Conservation (phyloP, 2,113 vertebrate species). For the Rostratula benghalensis region DNA sequence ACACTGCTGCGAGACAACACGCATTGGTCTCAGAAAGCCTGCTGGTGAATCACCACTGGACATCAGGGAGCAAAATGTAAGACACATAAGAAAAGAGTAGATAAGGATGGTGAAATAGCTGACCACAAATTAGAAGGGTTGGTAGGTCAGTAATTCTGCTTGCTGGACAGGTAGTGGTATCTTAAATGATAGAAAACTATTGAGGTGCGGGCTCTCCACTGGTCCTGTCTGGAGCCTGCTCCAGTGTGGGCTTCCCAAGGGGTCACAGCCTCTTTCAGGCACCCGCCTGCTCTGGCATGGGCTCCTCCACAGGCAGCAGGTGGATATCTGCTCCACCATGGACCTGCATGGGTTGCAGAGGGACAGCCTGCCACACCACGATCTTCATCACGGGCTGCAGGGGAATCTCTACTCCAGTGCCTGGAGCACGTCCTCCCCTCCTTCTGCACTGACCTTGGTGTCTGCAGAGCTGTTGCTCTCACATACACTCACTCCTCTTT, state of each 20-base stretch:
- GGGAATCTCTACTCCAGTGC: accelerated
- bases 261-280: not conserved
- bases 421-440: not conserved
- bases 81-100: not conserved
- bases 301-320: not conserved
- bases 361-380: not conserved
- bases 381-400: accelerated
- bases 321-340: not conserved
- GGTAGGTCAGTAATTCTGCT: not conserved
- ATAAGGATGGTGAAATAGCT: not conserved
- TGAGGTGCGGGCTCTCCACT: not conserved
- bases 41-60: not conserved
- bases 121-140: not conserved
- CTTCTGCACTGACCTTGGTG: not conserved
- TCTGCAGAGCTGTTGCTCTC: not conserved
- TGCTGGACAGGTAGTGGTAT: not conserved
- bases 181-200: not conserved
- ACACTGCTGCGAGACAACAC: not conserved
- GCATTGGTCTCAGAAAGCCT: not conserved
- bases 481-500: not conserved
- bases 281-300: accelerated
- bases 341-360: not conserved
- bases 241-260: accelerated
- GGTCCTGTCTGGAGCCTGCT: not conserved
- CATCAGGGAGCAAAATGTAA: not conserved